A percentile compares a stretch with the other conserved stretches of the same genome.
Evolutionary conservation across 2,113 vertebrate species (phyloP).

Genomic region (Pelvicachromis taeniatus): DNA sequence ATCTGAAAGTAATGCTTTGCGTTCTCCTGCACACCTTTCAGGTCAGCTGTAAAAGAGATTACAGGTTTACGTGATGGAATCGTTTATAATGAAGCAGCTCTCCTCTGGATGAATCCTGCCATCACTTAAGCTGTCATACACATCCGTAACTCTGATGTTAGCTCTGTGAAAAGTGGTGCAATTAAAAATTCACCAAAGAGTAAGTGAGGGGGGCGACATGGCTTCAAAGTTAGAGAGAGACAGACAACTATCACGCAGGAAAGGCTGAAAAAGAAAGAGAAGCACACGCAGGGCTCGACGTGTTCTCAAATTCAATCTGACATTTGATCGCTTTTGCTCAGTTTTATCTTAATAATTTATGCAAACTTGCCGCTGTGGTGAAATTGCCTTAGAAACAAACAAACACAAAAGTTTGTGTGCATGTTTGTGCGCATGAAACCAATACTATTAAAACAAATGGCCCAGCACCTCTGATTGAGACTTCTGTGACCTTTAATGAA

Average conservation of each 20-base stretch:
- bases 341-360: not conserved
- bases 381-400: not conserved
- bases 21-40: not conserved
- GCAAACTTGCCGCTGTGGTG: not conserved
- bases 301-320: not conserved
- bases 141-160: not conserved
- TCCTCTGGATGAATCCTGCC: too few species aligned
- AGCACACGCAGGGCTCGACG: not conserved
- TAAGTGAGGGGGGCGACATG: not conserved
- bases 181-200: not conserved
- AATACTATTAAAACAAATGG: not conserved
- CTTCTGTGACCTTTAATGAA: not conserved
- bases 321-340: not conserved
- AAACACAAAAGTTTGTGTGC: not conserved
- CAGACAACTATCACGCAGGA: not conserved
- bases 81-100: not conserved
- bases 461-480: not conserved
- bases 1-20: not conserved
- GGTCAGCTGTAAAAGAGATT: not conserved
- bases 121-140: too few species aligned
- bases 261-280: not conserved
- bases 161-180: not conserved
- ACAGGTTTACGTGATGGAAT: not conserved
- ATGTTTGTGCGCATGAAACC: accelerated
- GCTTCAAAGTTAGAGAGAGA: not conserved